Evolutionary conservation across 2,113 vertebrate species (phyloP), one percentile per base, ranked within the genome.

Genomic region (Eudyptes chrysolophus): DNA sequence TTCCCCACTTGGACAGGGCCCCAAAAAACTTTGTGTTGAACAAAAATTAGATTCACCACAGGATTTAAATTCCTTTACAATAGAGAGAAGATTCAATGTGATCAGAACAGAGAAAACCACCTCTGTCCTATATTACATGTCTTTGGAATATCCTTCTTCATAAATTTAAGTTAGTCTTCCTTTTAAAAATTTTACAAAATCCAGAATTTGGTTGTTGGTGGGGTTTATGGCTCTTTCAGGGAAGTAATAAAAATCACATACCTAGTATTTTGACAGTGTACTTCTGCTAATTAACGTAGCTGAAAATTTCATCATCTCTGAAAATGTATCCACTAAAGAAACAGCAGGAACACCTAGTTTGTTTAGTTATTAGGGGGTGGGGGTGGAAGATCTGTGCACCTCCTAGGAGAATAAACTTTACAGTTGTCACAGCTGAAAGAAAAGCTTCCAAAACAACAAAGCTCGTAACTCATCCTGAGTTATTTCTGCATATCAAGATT

Each of bases 1-100:
- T 55, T 70, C 17, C 15, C 42, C 15, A 64, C 26, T 49, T 0
- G 0, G 30, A 55, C 6, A 80, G 30, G 17, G 14, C 2, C 11
- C 25, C 10, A 38, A 57, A 70, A 76, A 44, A 1, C 4, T 16
- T n/a, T 30, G 10, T 7, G 8, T 24, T 54, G 27, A 66, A 61
- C 25, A 77, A 88, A 92, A 92, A 40, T 17, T 9, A 85, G 6
- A 58, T 27, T 71, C 22, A 30, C 5, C 18, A 40, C 10, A 68
- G 12, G 9, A 74, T 8, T 26, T 84, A 77, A 74, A 70, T 86
- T 80, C 34, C 10, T 51, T 76, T 55, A 42, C 21, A 87, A 77
- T 0, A 61, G 13, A 80, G 17, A 48, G 24, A 93, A 44, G 18
- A 84, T 17, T 17, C 22, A 61, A 19, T 7, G 9, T 44, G 51